phyloP scores from a whole-genome alignment of 53 echinoderm and acorn worm species.

The Zoroaster sp. region DNA sequence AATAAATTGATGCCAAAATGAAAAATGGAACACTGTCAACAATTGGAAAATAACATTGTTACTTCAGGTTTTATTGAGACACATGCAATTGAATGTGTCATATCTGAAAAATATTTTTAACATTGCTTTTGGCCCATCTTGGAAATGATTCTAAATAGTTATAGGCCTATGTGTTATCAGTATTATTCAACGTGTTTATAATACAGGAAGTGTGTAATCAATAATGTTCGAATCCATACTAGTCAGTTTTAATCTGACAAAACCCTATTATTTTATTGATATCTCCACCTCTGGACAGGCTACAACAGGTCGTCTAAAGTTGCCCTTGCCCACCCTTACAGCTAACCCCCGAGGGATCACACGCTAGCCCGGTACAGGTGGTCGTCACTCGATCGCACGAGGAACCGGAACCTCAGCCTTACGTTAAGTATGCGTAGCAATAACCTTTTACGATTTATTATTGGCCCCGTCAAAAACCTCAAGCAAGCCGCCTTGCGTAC shows the following conservation, averaged over 20 bases:
- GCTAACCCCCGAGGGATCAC: neutral
- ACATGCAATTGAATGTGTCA: too few species aligned
- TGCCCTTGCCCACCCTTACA: conserved; percentile 15
- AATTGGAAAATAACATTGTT: neutral
- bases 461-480: neutral
- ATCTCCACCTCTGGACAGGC: neutral
- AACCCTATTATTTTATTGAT: conserved; percentile 1
- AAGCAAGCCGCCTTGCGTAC: neutral
- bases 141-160: too few species aligned
- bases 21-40: neutral
- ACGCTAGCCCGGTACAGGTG: conserved; percentile 17
- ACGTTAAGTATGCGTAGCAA: conserved; percentile 14
- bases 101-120: too few species aligned
- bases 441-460: conserved; percentile 15
- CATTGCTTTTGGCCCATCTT: too few species aligned
- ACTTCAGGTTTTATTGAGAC: too few species aligned
- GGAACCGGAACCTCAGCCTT: neutral
- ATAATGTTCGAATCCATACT: conserved; percentile 20
- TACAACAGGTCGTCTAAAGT: conserved; percentile 28
- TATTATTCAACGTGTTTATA: too few species aligned
- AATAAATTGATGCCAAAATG: neutral
- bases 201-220: conserved; percentile 20
- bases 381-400: conserved; percentile 32
- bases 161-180: too few species aligned
- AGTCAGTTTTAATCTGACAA: conserved; percentile 30